phyloP scores from a whole-genome alignment of 1,140 invertebrate species.

The Penaeus chinensis region DNA sequence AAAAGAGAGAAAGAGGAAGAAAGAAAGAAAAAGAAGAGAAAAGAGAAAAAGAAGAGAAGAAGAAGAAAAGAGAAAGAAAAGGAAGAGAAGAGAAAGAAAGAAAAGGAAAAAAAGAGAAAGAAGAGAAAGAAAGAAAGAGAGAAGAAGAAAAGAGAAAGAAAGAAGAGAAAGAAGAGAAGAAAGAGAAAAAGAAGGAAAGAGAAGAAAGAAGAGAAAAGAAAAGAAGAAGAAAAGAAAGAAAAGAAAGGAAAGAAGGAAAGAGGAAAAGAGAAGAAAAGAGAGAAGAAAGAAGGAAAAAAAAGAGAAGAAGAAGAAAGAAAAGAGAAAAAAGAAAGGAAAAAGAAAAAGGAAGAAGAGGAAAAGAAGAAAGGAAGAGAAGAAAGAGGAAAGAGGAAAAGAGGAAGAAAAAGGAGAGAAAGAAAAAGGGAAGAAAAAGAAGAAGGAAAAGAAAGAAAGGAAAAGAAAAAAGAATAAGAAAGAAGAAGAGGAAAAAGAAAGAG shows the following conservation, averaged over 20 bases:
- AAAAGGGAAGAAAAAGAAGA: conserved; percentile 11
- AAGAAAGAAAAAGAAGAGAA: too few relatives aligned
- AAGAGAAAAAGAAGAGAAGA: too few relatives aligned
- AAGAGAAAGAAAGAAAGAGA: too few relatives aligned
- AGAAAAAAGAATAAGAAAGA: conserved; percentile 2
- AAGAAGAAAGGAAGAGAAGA: conserved; percentile 10
- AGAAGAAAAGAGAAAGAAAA: not conserved
- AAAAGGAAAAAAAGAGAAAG: not conserved
- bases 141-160: conserved; percentile 10
- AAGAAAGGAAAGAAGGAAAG: not conserved
- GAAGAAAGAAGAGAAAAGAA: conserved; percentile 10
- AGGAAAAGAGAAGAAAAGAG: not conserved
- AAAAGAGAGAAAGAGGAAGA: too few relatives aligned
- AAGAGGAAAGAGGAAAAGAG: too few relatives aligned
- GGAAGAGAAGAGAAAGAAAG: conserved; percentile 9
- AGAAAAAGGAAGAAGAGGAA: not conserved
- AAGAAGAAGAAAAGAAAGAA: not conserved
- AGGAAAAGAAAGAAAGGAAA: too few relatives aligned
- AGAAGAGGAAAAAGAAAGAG: too few relatives aligned
- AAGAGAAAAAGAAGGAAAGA: too few relatives aligned
- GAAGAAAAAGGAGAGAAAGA: too few relatives aligned
- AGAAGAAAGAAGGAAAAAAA: too few relatives aligned
- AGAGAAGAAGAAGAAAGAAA: not conserved
- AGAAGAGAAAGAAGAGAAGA: too few relatives aligned
- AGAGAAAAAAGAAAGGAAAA: not conserved